Conservation (phyloP, 1,140 invertebrate species). For the Drosophila kanapiae region DNA sequence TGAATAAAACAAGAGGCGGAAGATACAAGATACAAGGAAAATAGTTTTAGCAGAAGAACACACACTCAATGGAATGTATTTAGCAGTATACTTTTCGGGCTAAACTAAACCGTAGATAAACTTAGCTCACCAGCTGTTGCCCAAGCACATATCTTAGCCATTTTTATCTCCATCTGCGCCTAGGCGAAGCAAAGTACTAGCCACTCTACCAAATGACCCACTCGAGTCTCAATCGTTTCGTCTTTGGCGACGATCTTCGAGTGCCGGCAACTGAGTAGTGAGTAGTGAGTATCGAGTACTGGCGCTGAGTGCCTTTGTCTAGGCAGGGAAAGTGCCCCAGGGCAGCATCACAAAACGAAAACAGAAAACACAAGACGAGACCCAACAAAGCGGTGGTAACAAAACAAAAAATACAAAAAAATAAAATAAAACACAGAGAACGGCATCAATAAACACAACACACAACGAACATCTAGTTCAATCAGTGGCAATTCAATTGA, state of each 20-base stretch:
- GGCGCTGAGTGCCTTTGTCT: conserved; percentile 23
- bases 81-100: conserved; percentile 17
- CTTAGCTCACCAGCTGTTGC: too few species aligned
- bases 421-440: neutral
- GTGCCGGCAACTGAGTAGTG: conserved; percentile 1
- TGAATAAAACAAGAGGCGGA: neutral
- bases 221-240: conserved; percentile 22
- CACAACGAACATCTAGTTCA: conserved; percentile 28
- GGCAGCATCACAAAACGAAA: conserved; percentile 1
- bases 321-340: conserved; percentile 23
- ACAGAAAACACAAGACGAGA: conserved; percentile 7
- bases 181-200: neutral
- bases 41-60: neutral
- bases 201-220: conserved; percentile 3
- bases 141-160: neutral
- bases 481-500: conserved; percentile 35
- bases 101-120: neutral
- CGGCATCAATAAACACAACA: conserved; percentile 8
- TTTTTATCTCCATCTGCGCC: neutral
- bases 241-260: conserved; percentile 28
- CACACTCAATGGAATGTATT: neutral
- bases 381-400: conserved; percentile 15
- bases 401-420: neutral
- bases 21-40: neutral
- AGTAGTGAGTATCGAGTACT: conserved; percentile 3